Evolutionary conservation across 2,113 vertebrate species (phyloP).

Genomic region (Galbula dea): DNA sequence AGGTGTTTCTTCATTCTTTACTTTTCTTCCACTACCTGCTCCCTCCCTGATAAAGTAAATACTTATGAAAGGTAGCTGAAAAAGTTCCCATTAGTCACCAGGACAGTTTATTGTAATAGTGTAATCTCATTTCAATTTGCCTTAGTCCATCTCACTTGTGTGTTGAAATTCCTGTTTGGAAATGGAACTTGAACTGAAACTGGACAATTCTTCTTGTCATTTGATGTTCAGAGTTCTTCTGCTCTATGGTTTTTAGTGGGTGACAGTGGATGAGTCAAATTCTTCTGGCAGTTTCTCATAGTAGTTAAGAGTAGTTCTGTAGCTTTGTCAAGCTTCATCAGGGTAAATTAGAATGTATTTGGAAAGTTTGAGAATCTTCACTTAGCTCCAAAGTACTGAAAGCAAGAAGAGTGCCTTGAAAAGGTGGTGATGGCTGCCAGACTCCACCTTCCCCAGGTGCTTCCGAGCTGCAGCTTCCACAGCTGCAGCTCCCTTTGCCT

Average conservation of each 20-base stretch:
- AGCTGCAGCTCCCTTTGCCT: not conserved
- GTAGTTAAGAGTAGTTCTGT: not conserved
- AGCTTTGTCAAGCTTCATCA: not conserved
- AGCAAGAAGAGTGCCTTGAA: not conserved
- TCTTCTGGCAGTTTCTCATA: not conserved
- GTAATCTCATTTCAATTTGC: not conserved
- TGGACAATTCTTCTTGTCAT: not conserved
- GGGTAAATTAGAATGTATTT: not conserved
- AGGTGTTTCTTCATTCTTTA: not conserved
- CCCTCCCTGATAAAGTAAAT: not conserved
- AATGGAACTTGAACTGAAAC: not conserved
- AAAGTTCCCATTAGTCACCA: not conserved
- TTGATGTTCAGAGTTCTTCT: not conserved
- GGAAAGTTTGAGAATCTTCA: not conserved
- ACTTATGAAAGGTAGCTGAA: not conserved
- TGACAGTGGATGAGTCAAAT: not conserved
- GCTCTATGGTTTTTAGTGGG: not conserved
- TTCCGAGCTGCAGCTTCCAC: not conserved
- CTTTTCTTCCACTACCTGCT: not conserved
- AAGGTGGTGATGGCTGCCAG: not conserved
- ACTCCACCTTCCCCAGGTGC: rapidly evolving
- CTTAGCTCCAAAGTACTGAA: not conserved
- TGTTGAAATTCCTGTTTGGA: not conserved
- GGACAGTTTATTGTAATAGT: not conserved
- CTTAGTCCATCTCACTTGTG: not conserved